phyloP scores from a whole-genome alignment of 2,888 invertebrate species.

The Cecidostiba fungosa region DNA sequence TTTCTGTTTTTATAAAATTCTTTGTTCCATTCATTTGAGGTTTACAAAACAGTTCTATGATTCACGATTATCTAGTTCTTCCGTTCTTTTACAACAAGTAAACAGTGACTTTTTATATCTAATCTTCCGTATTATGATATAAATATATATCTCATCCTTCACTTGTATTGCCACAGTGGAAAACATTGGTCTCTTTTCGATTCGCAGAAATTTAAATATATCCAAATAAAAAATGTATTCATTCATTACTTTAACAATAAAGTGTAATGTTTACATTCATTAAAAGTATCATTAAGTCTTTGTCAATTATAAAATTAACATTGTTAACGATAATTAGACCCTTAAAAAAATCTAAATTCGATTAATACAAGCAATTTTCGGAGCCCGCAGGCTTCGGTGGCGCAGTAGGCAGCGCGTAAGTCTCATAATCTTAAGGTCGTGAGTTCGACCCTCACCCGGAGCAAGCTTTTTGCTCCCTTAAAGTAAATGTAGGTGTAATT shows the following conservation, averaged over 20 bases:
- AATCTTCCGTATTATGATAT: neutral
- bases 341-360: neutral
- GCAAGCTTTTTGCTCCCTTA: conserved; percentile 80
- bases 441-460: conserved; percentile 97
- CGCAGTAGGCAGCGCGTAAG: conserved; percentile 74
- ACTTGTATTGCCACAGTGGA: neutral
- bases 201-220: neutral
- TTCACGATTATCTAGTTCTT: neutral
- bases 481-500: too few species aligned
- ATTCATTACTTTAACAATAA: neutral
- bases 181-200: neutral
- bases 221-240: neutral
- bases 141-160: neutral
- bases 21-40: neutral
- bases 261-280: neutral
- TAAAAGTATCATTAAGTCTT: neutral
- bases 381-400: conserved; percentile 19
- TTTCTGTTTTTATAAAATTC: neutral
- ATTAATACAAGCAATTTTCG: neutral
- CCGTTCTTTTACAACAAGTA: neutral
- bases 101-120: neutral
- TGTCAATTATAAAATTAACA: neutral
- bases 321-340: neutral
- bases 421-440: conserved; percentile 87
- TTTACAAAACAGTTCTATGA: neutral